Base-by-base conservation (phyloP, 2,888 invertebrate genomes). In the Kuschelorhynchus macadamiae region DNA sequence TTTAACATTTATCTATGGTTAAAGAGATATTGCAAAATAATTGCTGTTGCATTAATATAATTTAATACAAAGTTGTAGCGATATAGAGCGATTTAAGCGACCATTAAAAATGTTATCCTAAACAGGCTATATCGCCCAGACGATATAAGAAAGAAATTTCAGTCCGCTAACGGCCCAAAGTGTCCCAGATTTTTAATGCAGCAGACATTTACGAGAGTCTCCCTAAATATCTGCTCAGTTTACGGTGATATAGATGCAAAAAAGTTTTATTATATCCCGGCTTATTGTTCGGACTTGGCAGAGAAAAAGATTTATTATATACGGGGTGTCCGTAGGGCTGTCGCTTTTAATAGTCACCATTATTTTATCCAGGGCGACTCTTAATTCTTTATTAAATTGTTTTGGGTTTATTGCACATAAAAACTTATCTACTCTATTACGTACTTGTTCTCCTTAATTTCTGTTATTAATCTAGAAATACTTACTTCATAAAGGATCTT, bases 221-320 rank as follows among this genome's bases (percentile, higher is more conserved):
- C 60, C 59, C 52, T 66, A 66, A 66, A 66, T 66, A 66, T 66
- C 59, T 65, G 65, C 59, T 59, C 66, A 66, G 66, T 66, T 66
- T 66, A 60, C 53, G 60, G 66, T 67, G 67, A 67, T 67, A 67
- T 67, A 67, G 61, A 67, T 61, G 67, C 67, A 67, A 67, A 65
- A 65, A 65, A 67, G 55, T 67, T 67, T 67, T 61, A 67, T 62
- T 62, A 57, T 67, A 67, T 67, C 57, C 62, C 39, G 57, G 67
- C 52, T 67, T 67, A 67, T 62, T 67, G 62, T 62, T 62, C 46
- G 62, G 14, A 67, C 55, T 67, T 67, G 57, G 62, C 67, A 68
- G 32, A 56, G 62, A 20, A 62, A 56, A 62, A 68, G 63, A 68
- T 63, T 68, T 68, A 68, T 68, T 46, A 63, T n/a, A n/a, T 59